Base-by-base conservation (phyloP, 2,888 invertebrate genomes). In the Megalurothrips usitatus region DNA sequence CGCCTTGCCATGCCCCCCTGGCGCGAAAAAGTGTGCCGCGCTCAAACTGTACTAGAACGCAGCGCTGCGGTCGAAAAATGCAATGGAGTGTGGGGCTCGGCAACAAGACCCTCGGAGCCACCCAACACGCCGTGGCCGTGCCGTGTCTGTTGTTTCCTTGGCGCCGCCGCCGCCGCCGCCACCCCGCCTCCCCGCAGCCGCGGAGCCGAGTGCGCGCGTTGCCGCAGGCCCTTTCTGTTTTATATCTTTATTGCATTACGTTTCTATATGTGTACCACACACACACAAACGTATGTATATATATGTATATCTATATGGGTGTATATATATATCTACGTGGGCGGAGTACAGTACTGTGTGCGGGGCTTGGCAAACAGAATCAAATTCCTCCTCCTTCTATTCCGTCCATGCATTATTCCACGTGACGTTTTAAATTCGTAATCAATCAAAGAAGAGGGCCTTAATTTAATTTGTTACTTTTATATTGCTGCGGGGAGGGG, bases 391-490 rank as follows among this genome's bases (percentile, higher is more conserved):
- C 34, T 43, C 34, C 34, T n/a, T 52, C 12, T 58, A 58, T 58
- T 14, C 34, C 6, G 34, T 43, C 34, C 34, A 43, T 43, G 34
- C 6, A 43, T 43, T 43, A 43, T 43, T 43, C 34, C 58, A 6
- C 58, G 58, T 58, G 58, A 75, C 68, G 68, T 26, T 75, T 75
- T 23, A 26, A 75, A 75, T 26, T 75, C 23, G 68, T 75, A 75
- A 75, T 75, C 68, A 75, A 75, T 75, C 68, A 75, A 43, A 75
- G 68, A 75, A 26, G 68, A 75, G 68, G 68, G 68, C 68, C 68
- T 8, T 75, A 75, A 75, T 75, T 75, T 75, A 75, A 75, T 75
- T 75, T 75, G 68, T 75, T 75, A 75, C 68, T 75, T 75, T 75
- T 75, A 75, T 75, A 75, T 75, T 75, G 68, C 26, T n/a, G 68